phyloP scores from a whole-genome alignment of 2,888 invertebrate genomes.

The Stomorhina lunata region DNA sequence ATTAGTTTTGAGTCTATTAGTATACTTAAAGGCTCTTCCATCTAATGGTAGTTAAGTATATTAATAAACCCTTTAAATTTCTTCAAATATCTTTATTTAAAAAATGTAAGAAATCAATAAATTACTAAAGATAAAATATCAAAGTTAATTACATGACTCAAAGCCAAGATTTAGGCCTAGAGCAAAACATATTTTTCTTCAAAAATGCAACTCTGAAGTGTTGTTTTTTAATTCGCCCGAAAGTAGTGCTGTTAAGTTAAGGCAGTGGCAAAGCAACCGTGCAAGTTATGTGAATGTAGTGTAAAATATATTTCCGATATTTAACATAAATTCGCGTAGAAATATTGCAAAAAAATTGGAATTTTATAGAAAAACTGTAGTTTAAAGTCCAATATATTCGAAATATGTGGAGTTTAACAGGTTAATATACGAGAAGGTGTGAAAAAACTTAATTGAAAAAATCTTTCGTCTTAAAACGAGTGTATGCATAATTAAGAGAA shows the following conservation, averaged over 20 bases:
- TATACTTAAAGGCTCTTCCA: no score
- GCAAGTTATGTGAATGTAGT: slow-evolving; percentile 59
- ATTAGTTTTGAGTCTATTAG: no score
- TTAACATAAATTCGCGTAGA: slow-evolving; percentile 19
- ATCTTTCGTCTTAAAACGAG: slow-evolving; percentile 6
- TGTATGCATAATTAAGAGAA: slow-evolving; percentile 39
- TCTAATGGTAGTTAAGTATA: no score
- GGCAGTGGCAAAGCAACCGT: slow-evolving; percentile 58
- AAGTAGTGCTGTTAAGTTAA: slow-evolving; percentile 10
- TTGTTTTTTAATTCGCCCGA: slow-evolving; percentile 30
- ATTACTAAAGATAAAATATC: neutral
- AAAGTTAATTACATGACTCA: neutral
- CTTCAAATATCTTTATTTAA: no score
- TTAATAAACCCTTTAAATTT: no score
- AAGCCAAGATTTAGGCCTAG: neutral
- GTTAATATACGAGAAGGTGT: slow-evolving; percentile 2
- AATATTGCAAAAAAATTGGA: slow-evolving; percentile 10
- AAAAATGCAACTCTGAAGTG: slow-evolving; percentile 38
- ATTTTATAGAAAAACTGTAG: slow-evolving; percentile 8
- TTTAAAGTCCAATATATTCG: neutral
- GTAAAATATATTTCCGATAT: slow-evolving; percentile 23
- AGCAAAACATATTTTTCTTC: neutral
- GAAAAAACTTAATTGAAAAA: slow-evolving; percentile 16
- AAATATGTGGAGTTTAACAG: slow-evolving; percentile 16
- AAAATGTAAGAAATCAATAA: neutral